Percentiles rank a stretch among this genome's conserved stretches.
phyloP scores from a whole-genome alignment of 2,113 vertebrate species.

The Puma concolor region DNA sequence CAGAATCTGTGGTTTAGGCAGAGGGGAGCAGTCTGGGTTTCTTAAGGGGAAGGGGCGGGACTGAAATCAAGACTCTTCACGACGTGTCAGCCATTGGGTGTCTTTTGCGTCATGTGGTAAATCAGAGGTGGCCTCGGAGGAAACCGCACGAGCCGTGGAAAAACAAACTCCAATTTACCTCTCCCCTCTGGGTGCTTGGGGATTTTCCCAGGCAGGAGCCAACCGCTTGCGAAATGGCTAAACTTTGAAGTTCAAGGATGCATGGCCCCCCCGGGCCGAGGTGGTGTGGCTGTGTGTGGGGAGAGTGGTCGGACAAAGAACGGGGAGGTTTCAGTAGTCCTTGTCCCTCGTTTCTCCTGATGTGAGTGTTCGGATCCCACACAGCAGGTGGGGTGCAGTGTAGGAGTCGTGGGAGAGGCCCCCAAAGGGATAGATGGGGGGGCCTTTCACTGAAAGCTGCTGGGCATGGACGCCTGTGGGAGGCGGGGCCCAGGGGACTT shows the following conservation, averaged over 20 bases:
- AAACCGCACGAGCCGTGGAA: neutral
- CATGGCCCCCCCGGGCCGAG: neutral
- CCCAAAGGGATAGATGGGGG: neutral
- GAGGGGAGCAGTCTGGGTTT: neutral
- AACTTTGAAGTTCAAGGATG: slow-evolving; percentile 19
- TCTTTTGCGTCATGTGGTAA: neutral
- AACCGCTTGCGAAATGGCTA: neutral
- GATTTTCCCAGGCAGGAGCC: slow-evolving; percentile 33
- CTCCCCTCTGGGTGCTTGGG: neutral
- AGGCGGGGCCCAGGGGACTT: neutral
- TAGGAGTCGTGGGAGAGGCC: neutral
- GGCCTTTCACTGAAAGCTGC: neutral
- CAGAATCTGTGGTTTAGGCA: neutral
- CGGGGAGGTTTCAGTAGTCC: neutral
- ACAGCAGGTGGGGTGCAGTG: rapidly evolving
- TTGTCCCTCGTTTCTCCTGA: neutral
- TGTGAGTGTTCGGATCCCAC: neutral
- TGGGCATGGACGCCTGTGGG: neutral
- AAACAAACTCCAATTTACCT: slow-evolving; percentile 29
- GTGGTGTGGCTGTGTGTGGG: neutral
- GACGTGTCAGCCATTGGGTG: neutral
- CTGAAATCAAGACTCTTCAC: neutral
- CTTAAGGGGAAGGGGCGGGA: neutral
- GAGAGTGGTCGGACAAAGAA: neutral
- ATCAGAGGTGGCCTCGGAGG: slow-evolving; percentile 41